phyloP scores from a whole-genome alignment of 2,113 vertebrate species.

The Synodontis membranacea region DNA sequence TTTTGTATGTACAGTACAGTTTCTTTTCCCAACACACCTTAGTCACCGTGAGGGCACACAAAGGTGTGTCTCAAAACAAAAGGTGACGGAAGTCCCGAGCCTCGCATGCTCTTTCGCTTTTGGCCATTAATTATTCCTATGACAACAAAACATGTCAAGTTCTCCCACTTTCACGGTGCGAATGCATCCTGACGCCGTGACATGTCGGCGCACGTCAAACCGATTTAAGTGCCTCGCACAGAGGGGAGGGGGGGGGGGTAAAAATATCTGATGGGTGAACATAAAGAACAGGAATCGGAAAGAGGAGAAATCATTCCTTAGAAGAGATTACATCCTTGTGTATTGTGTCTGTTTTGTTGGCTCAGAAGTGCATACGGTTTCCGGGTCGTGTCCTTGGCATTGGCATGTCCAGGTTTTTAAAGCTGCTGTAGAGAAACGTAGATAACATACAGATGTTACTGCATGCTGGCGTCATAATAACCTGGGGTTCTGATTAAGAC shows the following conservation, averaged over 20 bases:
- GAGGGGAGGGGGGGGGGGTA: too few relatives aligned
- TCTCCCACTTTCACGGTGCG: background rate
- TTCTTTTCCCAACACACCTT: background rate
- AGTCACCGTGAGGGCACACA: background rate
- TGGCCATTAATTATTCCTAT: conserved; percentile 3
- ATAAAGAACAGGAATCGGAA: conserved; percentile 11
- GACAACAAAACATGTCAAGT: conserved; percentile 1
- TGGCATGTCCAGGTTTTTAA: background rate
- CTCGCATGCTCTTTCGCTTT: conserved; percentile 16
- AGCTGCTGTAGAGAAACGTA: background rate
- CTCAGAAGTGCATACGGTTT: background rate
- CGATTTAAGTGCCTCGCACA: background rate
- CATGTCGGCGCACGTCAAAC: background rate
- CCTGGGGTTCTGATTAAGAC: background rate
- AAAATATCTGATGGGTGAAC: background rate
- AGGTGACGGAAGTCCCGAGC: background rate
- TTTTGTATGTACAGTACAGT: too few relatives aligned
- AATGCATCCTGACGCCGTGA: background rate
- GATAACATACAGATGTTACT: background rate
- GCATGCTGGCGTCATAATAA: background rate
- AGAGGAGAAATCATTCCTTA: background rate
- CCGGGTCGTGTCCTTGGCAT: background rate
- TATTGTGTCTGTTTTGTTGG: background rate
- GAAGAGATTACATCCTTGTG: background rate
- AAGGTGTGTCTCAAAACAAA: conserved; percentile 23